These are phyloP conservation scores for Nemotelus nigrinus DNA, from an alignment of 2,888 invertebrate species.

Conservation along the genomic window DNA sequence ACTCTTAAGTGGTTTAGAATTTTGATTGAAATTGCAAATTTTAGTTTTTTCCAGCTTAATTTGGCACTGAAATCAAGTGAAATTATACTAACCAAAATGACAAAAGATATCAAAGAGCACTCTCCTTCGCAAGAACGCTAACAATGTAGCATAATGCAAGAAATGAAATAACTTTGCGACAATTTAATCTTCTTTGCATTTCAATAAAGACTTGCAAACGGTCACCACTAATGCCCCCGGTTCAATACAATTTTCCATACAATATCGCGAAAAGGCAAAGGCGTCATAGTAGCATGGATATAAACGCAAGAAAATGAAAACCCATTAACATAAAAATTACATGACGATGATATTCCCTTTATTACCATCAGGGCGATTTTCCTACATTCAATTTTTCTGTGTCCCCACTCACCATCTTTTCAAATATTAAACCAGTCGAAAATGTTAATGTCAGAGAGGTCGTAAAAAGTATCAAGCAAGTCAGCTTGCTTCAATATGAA, in stretches of 20 bases:
- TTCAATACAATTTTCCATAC: not conserved
- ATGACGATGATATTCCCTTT: slow-evolving; percentile 39
- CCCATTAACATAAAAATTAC: slow-evolving; percentile 40
- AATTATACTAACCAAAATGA: too few relatives aligned
- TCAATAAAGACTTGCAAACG: not conserved
- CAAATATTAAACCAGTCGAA: slow-evolving; percentile 6
- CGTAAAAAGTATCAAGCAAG: too few relatives aligned
- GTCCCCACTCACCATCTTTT: not conserved
- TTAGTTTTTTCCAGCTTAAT: too few relatives aligned
- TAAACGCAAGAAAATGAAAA: slow-evolving; percentile 20
- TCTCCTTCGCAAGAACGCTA: too few relatives aligned
- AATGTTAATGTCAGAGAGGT: not conserved
- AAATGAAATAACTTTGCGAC: too few relatives aligned
- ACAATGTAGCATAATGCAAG: too few relatives aligned
- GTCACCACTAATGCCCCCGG: not conserved
- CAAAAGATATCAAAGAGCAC: too few relatives aligned
- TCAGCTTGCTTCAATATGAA: too few relatives aligned
- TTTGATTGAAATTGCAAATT: too few relatives aligned
- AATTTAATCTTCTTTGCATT: not conserved
- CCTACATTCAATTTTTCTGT: slow-evolving; percentile 15
- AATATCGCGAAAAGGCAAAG: not conserved
- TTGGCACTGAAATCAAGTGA: too few relatives aligned
- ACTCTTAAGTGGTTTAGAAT: too few relatives aligned
- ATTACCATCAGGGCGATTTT: slow-evolving; percentile 27
- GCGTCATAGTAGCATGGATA: not conserved